Conservation (phyloP, 2,888 invertebrate genomes). For the Axea sp. region DNA sequence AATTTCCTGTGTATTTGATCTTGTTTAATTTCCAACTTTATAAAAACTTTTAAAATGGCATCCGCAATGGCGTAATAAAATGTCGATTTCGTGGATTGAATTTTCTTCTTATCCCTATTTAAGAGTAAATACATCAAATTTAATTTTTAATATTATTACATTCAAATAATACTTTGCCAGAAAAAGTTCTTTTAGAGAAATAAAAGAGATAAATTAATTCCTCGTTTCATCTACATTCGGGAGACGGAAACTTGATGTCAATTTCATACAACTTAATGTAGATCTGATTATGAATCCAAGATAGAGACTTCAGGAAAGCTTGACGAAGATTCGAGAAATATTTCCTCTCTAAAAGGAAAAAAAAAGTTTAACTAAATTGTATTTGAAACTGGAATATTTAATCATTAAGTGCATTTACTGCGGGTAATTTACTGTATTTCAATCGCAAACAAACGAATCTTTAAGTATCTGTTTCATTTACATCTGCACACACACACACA, state of each 20-base stretch:
- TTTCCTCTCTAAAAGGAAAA: too few relatives aligned
- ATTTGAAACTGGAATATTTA: slow-evolving; percentile 12
- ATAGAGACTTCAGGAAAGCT: slow-evolving; percentile 30
- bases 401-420: not conserved
- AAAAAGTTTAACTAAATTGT: not conserved
- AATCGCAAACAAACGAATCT: too few relatives aligned
- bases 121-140: slow-evolving; percentile 16
- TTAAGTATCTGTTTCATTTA: too few relatives aligned
- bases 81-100: not conserved
- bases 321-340: slow-evolving; percentile 30
- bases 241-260: slow-evolving; percentile 29
- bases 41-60: too few relatives aligned
- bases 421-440: too few relatives aligned
- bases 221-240: slow-evolving; percentile 29
- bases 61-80: slow-evolving; percentile 6
- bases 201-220: slow-evolving; percentile 37
- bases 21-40: too few relatives aligned
- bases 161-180: slow-evolving; percentile 26
- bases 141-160: slow-evolving; percentile 40
- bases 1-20: too few relatives aligned
- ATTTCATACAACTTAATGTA: slow-evolving; percentile 41
- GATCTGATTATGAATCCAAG: slow-evolving; percentile 30
- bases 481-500: too few relatives aligned
- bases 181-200: slow-evolving; percentile 16
- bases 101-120: slow-evolving; percentile 6